phyloP scores from a whole-genome alignment of 2,797 vertebrate genomes.

The Yasuhikotakia modesta region DNA sequence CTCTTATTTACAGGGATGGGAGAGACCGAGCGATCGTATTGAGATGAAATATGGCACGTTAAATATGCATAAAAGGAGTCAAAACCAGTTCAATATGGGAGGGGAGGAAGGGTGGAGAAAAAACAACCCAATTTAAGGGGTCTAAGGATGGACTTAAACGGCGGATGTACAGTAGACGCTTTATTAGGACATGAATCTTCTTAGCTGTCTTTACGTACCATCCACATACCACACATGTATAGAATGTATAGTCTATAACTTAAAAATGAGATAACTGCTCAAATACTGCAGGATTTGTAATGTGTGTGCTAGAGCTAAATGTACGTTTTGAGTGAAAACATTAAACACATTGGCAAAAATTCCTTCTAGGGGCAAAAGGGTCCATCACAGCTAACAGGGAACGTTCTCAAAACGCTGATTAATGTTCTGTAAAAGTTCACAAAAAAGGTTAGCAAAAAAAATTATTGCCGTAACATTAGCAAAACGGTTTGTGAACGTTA shows the following conservation, averaged over 20 bases:
- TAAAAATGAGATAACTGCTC: slow-evolving; percentile 60
- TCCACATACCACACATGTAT: slow-evolving; percentile 61
- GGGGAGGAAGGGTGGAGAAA: slow-evolving; percentile 50
- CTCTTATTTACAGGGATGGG: slow-evolving; percentile 73
- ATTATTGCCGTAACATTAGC: too few relatives aligned
- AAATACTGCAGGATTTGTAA: slow-evolving; percentile 48
- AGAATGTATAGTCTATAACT: slow-evolving; percentile 69
- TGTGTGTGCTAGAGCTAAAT: slow-evolving; percentile 34
- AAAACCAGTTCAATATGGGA: slow-evolving; percentile 61
- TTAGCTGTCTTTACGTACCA: slow-evolving; percentile 73
- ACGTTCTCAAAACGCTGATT: too few relatives aligned
- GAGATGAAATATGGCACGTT: slow-evolving; percentile 37
- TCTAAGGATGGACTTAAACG: slow-evolving; percentile 70
- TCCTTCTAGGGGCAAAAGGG: slow-evolving; percentile 37
- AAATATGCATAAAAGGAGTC: slow-evolving; percentile 58
- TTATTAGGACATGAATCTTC: slow-evolving; percentile 75
- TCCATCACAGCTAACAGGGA: too few relatives aligned
- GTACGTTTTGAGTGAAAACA: slow-evolving; percentile 27
- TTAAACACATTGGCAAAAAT: slow-evolving; percentile 34
- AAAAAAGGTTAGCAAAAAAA: too few relatives aligned
- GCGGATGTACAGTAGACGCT: slow-evolving; percentile 74
- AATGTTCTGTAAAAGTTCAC: too few relatives aligned
- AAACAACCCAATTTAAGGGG: slow-evolving; percentile 20
- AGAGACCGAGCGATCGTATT: slow-evolving; percentile 65
- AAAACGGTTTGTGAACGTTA: too few relatives aligned